Conservation (phyloP, 2,113 vertebrate species). For the Apteryx owenii region DNA sequence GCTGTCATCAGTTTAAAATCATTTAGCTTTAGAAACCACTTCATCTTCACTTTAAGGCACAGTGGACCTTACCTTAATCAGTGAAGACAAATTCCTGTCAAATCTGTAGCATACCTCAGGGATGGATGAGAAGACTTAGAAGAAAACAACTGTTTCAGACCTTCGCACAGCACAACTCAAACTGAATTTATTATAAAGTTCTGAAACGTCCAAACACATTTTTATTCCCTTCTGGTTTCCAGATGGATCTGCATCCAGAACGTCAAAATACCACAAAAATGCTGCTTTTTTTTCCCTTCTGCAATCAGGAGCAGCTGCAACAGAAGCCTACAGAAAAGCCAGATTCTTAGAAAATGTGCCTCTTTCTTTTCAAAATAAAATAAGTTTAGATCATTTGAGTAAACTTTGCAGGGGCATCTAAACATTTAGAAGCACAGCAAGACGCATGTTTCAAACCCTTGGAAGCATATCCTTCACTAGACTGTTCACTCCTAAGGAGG, state of each 20-base stretch:
- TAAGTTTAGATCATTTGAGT: not conserved
- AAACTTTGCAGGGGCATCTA: not conserved
- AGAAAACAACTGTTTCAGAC: not conserved
- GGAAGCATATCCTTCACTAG: not conserved
- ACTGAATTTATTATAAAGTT: constrained; percentile 6
- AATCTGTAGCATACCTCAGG: not conserved
- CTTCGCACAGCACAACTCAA: not conserved
- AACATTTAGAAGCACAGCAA: constrained; percentile 1
- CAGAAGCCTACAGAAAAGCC: not conserved
- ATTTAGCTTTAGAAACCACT: not conserved
- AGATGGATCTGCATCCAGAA: constrained; percentile 2
- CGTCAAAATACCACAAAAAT: constrained; percentile 49
- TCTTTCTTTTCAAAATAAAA: not conserved
- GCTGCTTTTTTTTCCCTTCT: not conserved
- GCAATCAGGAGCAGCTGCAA: constrained; percentile 31
- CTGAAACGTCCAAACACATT: constrained; percentile 10
- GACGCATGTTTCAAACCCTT: not conserved
- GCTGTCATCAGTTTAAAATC: not conserved
- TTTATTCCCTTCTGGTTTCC: constrained; percentile 33
- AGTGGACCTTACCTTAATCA: not conserved
- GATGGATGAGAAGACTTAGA: not conserved
- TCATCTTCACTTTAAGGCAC: not conserved
- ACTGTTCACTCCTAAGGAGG: not conserved
- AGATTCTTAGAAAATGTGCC: not conserved
- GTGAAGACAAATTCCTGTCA: not conserved